phyloP scores from a whole-genome alignment of 37 sponge, comb jelly and placozoan species.

The Petrosia ficiformis region DNA sequence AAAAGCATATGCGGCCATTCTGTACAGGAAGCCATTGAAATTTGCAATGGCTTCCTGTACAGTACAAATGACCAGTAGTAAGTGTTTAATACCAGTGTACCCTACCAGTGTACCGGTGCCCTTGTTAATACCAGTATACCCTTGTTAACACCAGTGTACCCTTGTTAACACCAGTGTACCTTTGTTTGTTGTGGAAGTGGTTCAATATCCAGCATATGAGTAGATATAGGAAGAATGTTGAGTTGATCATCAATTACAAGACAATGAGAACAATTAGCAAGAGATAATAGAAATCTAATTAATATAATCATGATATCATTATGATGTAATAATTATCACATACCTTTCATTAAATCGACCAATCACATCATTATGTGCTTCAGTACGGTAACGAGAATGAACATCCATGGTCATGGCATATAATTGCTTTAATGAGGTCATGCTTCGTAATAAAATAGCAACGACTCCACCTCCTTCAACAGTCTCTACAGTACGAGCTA shows the following conservation, averaged over 20 bases:
- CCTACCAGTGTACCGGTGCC: too few species aligned
- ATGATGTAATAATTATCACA: slow-evolving; percentile 5
- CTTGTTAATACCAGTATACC: not conserved
- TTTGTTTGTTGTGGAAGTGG: slow-evolving; percentile 5
- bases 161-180: not conserved
- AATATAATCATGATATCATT: not conserved
- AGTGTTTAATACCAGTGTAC: too few species aligned
- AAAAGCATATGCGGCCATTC: too few species aligned
- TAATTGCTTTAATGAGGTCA: slow-evolving; percentile 88
- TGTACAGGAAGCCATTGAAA: too few species aligned
- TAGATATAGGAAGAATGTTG: slow-evolving; percentile 86
- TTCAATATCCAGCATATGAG: slow-evolving; percentile 37
- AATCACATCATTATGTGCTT: slow-evolving; percentile 82
- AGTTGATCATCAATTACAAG: slow-evolving; percentile 90
- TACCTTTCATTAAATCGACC: slow-evolving; percentile 95
- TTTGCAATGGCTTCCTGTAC: too few species aligned
- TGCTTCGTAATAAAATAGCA: slow-evolving; percentile 68
- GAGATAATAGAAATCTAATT: slow-evolving; percentile 86
- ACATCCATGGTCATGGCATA: slow-evolving; percentile 94
- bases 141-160: not conserved
- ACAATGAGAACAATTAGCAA: slow-evolving; percentile 67
- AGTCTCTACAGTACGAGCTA: slow-evolving; percentile 96
- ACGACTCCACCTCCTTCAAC: slow-evolving; percentile 96
- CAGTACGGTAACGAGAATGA: slow-evolving; percentile 85
- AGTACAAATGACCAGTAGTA: too few species aligned